Percentiles rank a stretch among this genome's conserved stretches.
These are phyloP conservation scores for Semnornis frantzii DNA, from an alignment of 2,113 vertebrate genomes.

Conservation along the genomic window DNA sequence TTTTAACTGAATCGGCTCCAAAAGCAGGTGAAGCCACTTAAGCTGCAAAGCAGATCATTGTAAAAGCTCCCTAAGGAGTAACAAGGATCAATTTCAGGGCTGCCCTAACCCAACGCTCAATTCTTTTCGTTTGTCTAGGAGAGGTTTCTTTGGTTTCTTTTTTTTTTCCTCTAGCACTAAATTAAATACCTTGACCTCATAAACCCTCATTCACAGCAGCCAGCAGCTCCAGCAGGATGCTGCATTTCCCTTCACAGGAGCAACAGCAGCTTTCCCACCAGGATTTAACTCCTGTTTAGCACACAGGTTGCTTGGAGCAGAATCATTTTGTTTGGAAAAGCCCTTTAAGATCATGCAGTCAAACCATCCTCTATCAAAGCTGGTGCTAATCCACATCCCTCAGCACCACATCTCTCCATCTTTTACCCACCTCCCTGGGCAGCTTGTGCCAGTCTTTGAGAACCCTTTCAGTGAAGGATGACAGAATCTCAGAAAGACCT, in stretches of 20 bases:
- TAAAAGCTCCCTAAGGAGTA: background rate
- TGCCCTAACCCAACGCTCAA: background rate
- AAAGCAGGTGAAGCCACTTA: background rate
- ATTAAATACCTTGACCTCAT: slow-evolving; percentile 32
- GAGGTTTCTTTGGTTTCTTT: background rate
- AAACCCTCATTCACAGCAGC: background rate
- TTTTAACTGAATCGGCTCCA: background rate
- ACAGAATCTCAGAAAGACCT: too few relatives aligned
- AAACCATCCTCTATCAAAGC: too few relatives aligned
- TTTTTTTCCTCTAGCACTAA: background rate
- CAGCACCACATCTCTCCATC: too few relatives aligned
- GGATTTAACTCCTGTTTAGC: background rate
- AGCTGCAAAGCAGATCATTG: background rate
- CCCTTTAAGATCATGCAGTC: too few relatives aligned
- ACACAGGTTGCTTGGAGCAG: background rate
- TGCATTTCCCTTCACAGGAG: background rate
- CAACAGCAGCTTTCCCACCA: background rate
- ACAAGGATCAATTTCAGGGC: background rate
- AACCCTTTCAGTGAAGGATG: too few relatives aligned
- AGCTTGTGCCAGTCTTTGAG: too few relatives aligned
- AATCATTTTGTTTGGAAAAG: too few relatives aligned
- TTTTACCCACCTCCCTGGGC: too few relatives aligned
- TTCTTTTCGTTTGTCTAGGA: background rate
- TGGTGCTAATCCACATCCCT: too few relatives aligned
- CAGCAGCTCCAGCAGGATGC: background rate